Percentiles rank a stretch among this genome's conserved stretches.
phyloP scores from a whole-genome alignment of 2,888 invertebrate genomes.

The Eumacrocentrus americanus region DNA sequence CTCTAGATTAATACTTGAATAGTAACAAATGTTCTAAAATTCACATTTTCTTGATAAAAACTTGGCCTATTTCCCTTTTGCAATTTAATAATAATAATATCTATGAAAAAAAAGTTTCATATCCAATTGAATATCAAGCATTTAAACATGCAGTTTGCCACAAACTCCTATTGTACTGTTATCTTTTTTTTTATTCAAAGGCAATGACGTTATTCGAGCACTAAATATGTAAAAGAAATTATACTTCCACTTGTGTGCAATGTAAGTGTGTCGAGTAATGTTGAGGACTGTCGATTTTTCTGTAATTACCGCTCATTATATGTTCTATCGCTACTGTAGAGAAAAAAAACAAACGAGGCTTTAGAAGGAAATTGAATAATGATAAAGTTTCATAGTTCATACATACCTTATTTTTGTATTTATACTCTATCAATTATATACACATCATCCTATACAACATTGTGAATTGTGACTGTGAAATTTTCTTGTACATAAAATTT shows the following conservation, averaged over 20 bases:
- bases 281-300: neutral
- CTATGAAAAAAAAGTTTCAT: conserved; percentile 33
- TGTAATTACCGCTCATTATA: too few species aligned
- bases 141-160: neutral
- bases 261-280: neutral
- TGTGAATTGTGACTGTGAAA: conserved; percentile 52
- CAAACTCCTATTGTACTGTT: neutral
- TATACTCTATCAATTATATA: neutral
- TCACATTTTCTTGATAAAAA: too few species aligned
- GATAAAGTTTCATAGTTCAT: too few species aligned
- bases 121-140: conserved; percentile 38
- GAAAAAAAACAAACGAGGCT: too few species aligned
- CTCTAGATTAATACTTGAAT: too few species aligned
- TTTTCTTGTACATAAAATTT: conserved; percentile 31
- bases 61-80: neutral
- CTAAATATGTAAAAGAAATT: neutral
- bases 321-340: too few species aligned
- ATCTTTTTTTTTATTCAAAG: neutral
- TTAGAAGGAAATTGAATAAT: too few species aligned
- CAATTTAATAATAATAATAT: neutral
- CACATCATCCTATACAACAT: conserved; percentile 37
- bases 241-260: neutral
- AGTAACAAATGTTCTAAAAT: too few species aligned
- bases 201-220: neutral
- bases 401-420: too few species aligned